A percentile compares a stretch with the other conserved stretches of the same genome.
Conservation (phyloP, 2,797 vertebrate genomes). For the Hydrolagus colliei region DNA sequence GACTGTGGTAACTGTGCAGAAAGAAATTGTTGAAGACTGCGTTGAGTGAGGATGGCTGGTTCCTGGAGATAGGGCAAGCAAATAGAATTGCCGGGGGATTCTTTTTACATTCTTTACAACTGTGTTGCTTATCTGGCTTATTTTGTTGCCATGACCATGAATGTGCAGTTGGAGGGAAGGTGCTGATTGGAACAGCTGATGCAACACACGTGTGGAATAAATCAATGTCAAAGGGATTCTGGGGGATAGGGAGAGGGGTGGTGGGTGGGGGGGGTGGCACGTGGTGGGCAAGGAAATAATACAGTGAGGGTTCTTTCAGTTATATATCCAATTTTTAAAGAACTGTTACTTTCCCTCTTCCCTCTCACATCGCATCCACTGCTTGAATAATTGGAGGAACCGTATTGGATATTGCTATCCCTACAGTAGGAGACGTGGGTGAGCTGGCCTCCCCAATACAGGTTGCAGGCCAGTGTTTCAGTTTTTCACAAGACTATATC, state of each 20-base stretch:
- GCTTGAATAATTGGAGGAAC: not conserved
- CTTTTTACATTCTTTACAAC: not conserved
- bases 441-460: not conserved
- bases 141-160: not conserved
- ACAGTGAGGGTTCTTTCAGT: not conserved
- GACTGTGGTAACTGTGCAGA: not conserved
- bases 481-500: no score
- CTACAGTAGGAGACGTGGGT: no score
- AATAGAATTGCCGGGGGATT: no score
- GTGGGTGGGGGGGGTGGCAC: no score
- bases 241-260: no score
- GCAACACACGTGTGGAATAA: not conserved
- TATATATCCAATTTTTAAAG: constrained; percentile 4
- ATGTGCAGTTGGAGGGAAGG: not conserved
- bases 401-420: not conserved
- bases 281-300: not conserved
- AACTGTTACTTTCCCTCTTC: not conserved
- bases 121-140: not conserved
- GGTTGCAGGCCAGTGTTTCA: not conserved
- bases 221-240: not conserved
- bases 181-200: not conserved
- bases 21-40: not conserved
- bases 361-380: not conserved
- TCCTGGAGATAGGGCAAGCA: not conserved
- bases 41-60: not conserved